Evolutionary conservation across 1,140 invertebrate genomes (phyloP), one percentile per base, ranked within the genome.

Genomic region (Pogonognathellus flavescens): DNA sequence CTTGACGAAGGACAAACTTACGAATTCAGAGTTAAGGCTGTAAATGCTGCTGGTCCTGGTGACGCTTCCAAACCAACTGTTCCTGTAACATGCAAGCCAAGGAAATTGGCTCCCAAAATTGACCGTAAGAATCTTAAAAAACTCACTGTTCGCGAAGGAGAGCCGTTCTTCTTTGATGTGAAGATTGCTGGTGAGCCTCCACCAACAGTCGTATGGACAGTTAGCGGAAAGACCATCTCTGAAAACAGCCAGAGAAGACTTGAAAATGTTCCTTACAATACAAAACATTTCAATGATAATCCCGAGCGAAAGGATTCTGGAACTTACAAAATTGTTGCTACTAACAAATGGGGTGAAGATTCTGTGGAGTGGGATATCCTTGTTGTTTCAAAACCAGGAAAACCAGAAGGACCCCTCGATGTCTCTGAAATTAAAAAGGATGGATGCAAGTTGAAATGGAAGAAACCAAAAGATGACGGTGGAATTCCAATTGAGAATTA

Each of bases 391-490:
- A 92, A 94, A 94, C 85, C 87, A 14, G 59, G 59, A 25, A 95
- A 95, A 89, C 98, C 98, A 0, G 96, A 98, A 92, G 98, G 97
- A 62, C 98, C 98, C 10, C 90, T 99, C 3, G 97, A 98, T 90
- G 96, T 99, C n/a, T 95, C 95, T 1, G 97, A 99, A 89, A 94
- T 99, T 66, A 93, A 96, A 92, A 98, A 98, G 88, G 97, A 99
- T 88, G 96, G 96, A 53, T 98, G 97, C 91, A 98, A 95, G 83
- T 93, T 99, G 3, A 97, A 97, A 90, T 99, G 98, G 98, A 98
- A 98, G 90, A 95, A 96, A 91, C 97, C 98, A 0, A 98, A 97
- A 91, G 98, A 99, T 91, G 98, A 99, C 91, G 98, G 98, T 85
- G 98, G 98, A 11, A 95, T 97, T 90, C 97, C 97, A 3, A 95